Evolutionary conservation across 2,888 invertebrate genomes (phyloP).

Genomic region (Cecidostiba fungosa): DNA sequence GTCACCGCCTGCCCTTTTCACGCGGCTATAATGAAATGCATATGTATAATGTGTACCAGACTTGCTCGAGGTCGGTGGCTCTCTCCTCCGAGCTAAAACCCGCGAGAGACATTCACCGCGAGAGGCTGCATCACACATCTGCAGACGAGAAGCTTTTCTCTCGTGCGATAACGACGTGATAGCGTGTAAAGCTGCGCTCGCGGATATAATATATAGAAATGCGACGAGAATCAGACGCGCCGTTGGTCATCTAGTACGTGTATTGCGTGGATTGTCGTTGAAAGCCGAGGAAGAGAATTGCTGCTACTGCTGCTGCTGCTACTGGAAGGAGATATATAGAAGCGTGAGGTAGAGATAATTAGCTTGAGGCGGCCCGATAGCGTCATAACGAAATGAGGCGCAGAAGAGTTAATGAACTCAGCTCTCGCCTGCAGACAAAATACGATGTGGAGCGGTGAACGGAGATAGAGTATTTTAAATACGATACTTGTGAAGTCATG

Average conservation of each 20-base stretch:
- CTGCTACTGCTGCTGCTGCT: background rate
- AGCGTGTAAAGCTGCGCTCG: background rate
- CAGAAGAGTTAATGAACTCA: slow-evolving; percentile 41
- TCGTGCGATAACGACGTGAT: background rate
- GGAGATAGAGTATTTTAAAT: slow-evolving; percentile 66
- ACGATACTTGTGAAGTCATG: slow-evolving; percentile 15
- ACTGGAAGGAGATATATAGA: background rate
- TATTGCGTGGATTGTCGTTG: background rate
- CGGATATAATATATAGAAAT: background rate
- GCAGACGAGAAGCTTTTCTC: background rate
- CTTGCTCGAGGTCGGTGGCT: background rate
- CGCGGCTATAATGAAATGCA: background rate
- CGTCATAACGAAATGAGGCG: slow-evolving; percentile 23
- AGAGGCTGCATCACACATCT: background rate
- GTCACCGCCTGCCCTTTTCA: slow-evolving; percentile 17
- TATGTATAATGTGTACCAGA: background rate
- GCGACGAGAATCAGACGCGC: background rate
- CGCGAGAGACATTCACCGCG: background rate
- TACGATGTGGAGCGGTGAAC: slow-evolving; percentile 66
- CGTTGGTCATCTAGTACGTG: background rate
- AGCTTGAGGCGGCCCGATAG: slow-evolving; percentile 32
- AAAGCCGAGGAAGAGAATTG: slow-evolving; percentile 1
- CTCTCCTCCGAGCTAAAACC: background rate
- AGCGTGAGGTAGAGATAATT: slow-evolving; percentile 10
- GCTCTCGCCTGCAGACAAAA: slow-evolving; percentile 21